Evolutionary conservation across 2,888 invertebrate genomes (phyloP).

Genomic region (Zygogramma bicolorata): DNA sequence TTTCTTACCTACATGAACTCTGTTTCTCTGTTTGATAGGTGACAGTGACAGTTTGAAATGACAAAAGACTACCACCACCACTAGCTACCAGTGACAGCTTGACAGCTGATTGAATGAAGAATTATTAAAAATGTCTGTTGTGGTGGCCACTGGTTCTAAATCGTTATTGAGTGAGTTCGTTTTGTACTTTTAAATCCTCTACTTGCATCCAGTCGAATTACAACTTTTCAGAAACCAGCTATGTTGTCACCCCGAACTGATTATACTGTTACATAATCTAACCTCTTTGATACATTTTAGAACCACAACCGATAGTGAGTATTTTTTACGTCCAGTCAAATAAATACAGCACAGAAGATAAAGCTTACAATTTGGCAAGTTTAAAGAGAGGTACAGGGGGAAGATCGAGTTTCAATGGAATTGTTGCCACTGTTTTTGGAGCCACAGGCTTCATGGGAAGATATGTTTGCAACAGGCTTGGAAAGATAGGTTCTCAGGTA

Average conservation of each 20-base stretch:
- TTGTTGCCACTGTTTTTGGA: conserved; percentile 98
- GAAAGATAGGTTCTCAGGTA: conserved; percentile 87
- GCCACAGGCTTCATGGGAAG: conserved; percentile 90
- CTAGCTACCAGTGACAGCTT: no score
- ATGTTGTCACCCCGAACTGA: neutral
- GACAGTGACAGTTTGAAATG: no score
- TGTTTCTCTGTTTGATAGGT: no score
- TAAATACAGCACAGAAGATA: conserved; percentile 70
- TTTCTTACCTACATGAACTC: no score
- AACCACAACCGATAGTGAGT: conserved; percentile 57
- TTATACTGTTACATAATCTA: conserved; percentile 48
- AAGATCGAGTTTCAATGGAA: conserved; percentile 95
- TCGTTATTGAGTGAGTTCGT: conserved; percentile 56
- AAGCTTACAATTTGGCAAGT: conserved; percentile 73
- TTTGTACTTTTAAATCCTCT: neutral
- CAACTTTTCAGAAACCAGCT: no score
- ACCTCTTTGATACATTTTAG: conserved; percentile 51
- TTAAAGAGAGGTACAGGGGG: conserved; percentile 91
- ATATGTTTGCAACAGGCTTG: conserved; percentile 89
- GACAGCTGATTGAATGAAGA: neutral
- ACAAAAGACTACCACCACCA: no score
- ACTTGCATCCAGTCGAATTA: no score
- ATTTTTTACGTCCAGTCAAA: conserved; percentile 59
- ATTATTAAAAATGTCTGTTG: conserved; percentile 55
- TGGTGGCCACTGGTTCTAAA: conserved; percentile 57